Base-by-base conservation (phyloP, 1,140 invertebrate genomes). In the Lepidotrigona ventralis region DNA sequence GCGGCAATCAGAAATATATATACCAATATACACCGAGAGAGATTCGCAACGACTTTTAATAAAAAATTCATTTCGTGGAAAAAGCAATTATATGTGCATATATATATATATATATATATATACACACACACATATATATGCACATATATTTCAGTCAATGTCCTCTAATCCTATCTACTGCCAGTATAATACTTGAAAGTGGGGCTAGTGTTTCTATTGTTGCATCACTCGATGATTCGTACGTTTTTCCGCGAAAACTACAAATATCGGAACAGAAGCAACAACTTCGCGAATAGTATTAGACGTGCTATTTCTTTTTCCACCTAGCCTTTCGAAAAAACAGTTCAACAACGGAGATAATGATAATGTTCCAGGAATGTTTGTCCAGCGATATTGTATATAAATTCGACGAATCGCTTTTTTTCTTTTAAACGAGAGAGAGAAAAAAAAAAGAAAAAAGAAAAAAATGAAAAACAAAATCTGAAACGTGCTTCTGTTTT, bases 121-220 rank as follows among this genome's bases (percentile, higher is more conserved):
- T 26, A 33, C n/a, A 33, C 4, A 33, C 33, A 33, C 33, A 33
- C 33, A 33, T 15, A 0, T n/a, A n/a, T n/a, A n/a, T n/a, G n/a
- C 60, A 29, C 19, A 15, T 58, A 60, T 74, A 58, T 46, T 17
- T 83, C 81, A 83, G 56, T 83, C 75, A 46, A 58, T 63, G 56
- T 58, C 39, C 66, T 26, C 66, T n/a, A 70, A 60, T 51, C 29
- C 66, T 46, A 78, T 6, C 53, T 53, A 70, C 23, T 71, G 54
- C 79, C 46, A 63, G 60, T 78, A 26, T 63, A 71, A 78, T 71
- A 54, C 56, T 77, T 33, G 68, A 58, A 46, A 60, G 69, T 29
- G 66, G 51, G 56, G 60, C 58, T 74, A 51, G 46, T 23, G 29
- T 68, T 53, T 17, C 56, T 71, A 83, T 83, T 64, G 75, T 83